Evolutionary conservation across 2,797 vertebrate species (phyloP), one percentile per base, ranked within the genome.

Genomic region (Trematomus bernacchii): DNA sequence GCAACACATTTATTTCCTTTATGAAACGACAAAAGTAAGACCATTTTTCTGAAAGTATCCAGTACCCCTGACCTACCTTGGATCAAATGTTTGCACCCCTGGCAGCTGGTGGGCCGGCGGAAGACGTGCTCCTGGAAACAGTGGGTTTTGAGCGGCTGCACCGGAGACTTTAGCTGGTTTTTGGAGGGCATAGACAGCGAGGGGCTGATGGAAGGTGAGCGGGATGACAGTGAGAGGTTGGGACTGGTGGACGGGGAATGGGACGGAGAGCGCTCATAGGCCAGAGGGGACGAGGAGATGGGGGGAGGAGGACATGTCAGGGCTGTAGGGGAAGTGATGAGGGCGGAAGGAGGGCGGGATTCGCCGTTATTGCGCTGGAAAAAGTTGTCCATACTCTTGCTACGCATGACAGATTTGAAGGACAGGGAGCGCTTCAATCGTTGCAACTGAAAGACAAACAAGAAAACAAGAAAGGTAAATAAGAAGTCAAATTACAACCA

Each of bases 351-450:
- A 18, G 90, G 87, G 14, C 93, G 95, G 21, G 91, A 73, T 51
- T 97, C 96, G 6, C 93, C 93, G 53, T 95, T 94, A 2, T 92
- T 91, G 30, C 96, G 94, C 75, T 96, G 96, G 90, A 97, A 96
- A 86, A 98, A 97, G 92, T 96, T 98, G 90, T 98, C 97, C 59
- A 97, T 77, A 1, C 97, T 98, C 89, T 97, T 97, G 89, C 97
- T 98, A 64, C 97, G 95, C 78, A 98, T 96, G 76, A 97, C 95
- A 2, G 96, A 96, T 86, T 96, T 97, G 86, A 98, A 96, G 62
- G 97, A 98, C 33, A 98, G 92, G 0, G 97, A 97, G 21, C 97
- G 96, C 85, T 96, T 97, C 85, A 98, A 90, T 46, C 96, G 78
- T 92, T 97, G 97, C 59, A 98, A 90, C 97, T 97, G 84, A 7